Evolutionary conservation across 2,888 invertebrate species (phyloP).

Genomic region (Philopedon plagiatum): DNA sequence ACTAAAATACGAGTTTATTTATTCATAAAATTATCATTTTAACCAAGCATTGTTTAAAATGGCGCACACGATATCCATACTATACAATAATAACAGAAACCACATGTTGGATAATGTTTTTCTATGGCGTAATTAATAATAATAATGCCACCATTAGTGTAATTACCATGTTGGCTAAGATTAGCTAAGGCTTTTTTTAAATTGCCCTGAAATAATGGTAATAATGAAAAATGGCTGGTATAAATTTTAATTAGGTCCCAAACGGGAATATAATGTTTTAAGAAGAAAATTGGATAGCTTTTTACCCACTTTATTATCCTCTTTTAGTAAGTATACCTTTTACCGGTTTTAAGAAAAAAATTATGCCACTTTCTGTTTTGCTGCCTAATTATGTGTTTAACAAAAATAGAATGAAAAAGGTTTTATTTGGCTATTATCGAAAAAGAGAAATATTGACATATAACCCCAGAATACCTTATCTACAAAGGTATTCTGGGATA

Average conservation of each 20-base stretch:
- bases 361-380: not conserved
- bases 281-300: not conserved
- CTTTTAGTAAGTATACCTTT: not conserved
- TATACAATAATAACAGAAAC: constrained; percentile 4
- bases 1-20: not conserved
- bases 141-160: constrained; percentile 27
- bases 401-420: too few species aligned
- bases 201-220: constrained; percentile 20
- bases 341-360: not conserved
- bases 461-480: too few species aligned
- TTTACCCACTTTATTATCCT: not conserved
- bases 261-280: not conserved
- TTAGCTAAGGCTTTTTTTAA: constrained; percentile 13
- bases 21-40: not conserved
- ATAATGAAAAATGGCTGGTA: constrained; percentile 18
- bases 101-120: constrained; percentile 8
- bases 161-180: constrained; percentile 24
- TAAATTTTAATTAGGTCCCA: constrained; percentile 26
- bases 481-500: too few species aligned
- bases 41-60: not conserved
- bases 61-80: not conserved
- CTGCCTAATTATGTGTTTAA: too few species aligned
- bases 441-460: too few species aligned
- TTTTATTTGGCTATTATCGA: too few species aligned
- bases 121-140: constrained; percentile 17